Conservation (phyloP, 2,797 vertebrate genomes). For the Bradypus variegatus region DNA sequence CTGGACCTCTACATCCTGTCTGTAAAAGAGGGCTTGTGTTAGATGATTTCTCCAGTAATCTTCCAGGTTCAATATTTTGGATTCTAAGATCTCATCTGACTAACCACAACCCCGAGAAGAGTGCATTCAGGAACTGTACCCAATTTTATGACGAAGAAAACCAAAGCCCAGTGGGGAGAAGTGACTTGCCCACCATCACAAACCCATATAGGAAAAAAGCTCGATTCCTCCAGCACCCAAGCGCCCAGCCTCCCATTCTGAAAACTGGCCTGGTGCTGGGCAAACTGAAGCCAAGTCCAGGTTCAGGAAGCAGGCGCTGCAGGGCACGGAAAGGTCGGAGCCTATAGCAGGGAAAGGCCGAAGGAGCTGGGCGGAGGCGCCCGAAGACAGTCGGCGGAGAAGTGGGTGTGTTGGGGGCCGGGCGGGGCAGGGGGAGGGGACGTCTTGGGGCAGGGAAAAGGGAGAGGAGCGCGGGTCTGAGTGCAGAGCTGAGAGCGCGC, state of each 20-base stretch:
- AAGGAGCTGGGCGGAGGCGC: slow-evolving; percentile 20
- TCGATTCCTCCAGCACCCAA: background rate
- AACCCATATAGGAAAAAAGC: background rate
- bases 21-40: background rate
- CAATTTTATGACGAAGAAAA: background rate
- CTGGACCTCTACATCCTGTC: background rate
- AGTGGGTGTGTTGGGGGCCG: slow-evolving; percentile 10
- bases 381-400: background rate
- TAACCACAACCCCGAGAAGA: background rate
- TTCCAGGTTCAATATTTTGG: background rate
- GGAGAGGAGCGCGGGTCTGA: background rate
- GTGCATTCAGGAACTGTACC: background rate
- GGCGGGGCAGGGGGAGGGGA: slow-evolving; percentile 39
- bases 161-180: background rate
- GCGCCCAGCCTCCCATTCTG: background rate
- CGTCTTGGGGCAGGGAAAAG: background rate
- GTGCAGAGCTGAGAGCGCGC: background rate
- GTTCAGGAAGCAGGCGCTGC: slow-evolving; percentile 51
- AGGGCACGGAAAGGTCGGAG: slow-evolving; percentile 27
- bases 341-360: background rate
- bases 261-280: background rate
- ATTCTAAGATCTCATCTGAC: background rate
- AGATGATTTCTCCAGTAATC: background rate
- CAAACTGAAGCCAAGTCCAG: background rate
- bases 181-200: background rate